Percentiles rank a stretch among this genome's conserved stretches.
Evolutionary conservation across 2,888 invertebrate genomes (phyloP).

Genomic region (Heliothis peltigera): DNA sequence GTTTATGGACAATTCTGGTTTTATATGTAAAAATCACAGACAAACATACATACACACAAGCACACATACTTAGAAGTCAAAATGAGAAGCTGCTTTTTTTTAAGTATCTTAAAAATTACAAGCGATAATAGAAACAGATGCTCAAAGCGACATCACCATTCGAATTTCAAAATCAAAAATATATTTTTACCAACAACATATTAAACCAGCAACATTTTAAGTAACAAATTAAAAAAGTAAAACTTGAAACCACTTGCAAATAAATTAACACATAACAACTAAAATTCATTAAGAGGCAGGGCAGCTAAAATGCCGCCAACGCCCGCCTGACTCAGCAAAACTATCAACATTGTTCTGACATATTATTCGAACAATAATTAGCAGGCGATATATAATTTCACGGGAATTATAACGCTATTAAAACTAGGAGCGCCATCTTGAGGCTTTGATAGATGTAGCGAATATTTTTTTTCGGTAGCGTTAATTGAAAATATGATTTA

Average conservation of each 20-base stretch:
- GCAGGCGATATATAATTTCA: slow-evolving; percentile 83
- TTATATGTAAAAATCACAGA: too few species aligned
- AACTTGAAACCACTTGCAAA: slow-evolving; percentile 4
- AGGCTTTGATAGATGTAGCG: slow-evolving; percentile 21
- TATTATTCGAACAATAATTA: slow-evolving; percentile 73
- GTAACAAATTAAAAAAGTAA: too few species aligned
- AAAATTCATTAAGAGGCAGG: slow-evolving; percentile 40
- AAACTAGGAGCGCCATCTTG: slow-evolving; percentile 57
- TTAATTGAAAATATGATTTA: slow-evolving; percentile 38
- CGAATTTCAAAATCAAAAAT: too few species aligned
- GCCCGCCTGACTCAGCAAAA: slow-evolving; percentile 53
- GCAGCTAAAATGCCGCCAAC: slow-evolving; percentile 41
- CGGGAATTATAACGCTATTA: slow-evolving; percentile 80
- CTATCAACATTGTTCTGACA: slow-evolving; percentile 70
- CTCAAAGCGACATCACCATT: too few species aligned
- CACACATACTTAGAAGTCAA: too few species aligned
- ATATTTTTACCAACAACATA: too few species aligned
- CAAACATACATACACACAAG: too few species aligned
- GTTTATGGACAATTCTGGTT: too few species aligned
- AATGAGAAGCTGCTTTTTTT: too few species aligned
- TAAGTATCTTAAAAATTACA: too few species aligned
- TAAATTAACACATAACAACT: slow-evolving; percentile 56
- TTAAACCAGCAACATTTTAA: background rate
- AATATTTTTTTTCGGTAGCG: slow-evolving; percentile 13
- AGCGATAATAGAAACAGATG: background rate